phyloP scores from a whole-genome alignment of 37 sponge, comb jelly and placozoan genomes.

The Spongia lamella region DNA sequence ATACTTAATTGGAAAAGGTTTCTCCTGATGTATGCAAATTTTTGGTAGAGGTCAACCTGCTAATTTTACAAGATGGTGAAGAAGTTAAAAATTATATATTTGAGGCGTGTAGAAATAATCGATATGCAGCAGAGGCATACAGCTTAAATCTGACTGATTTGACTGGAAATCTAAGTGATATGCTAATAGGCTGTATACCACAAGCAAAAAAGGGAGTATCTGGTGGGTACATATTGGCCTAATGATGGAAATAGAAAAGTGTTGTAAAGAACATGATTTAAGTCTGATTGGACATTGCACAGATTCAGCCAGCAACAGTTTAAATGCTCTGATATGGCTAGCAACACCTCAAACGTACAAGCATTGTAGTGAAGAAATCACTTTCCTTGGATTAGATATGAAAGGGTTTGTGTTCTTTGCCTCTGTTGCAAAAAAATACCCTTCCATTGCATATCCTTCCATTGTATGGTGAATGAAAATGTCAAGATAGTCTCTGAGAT shows the following conservation, averaged over 20 bases:
- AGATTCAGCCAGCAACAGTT: constrained; percentile 29
- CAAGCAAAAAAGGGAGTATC: constrained; percentile 17
- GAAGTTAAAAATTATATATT: background rate
- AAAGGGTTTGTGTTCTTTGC: constrained; percentile 1
- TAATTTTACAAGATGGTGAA: background rate
- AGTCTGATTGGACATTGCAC: constrained; percentile 31
- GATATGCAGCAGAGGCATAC: constrained; percentile 35
- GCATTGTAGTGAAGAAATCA: no score
- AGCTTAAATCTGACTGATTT: constrained; percentile 21
- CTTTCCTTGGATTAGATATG: no score
- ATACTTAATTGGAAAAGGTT: constrained; percentile 9
- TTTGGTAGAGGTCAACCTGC: background rate
- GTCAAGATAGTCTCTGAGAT: background rate
- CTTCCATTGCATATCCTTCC: constrained; percentile 34
- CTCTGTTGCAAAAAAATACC: constrained; percentile 6
- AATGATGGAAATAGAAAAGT: constrained; percentile 33
- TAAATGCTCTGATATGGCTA: background rate
- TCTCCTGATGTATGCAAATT: constrained; percentile 9
- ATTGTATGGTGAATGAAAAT: constrained; percentile 3
- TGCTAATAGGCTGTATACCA: constrained; percentile 24
- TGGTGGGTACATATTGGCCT: constrained; percentile 14
- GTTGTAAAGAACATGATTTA: background rate
- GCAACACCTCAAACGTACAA: constrained; percentile 13
- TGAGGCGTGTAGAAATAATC: background rate
- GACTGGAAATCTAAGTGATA: constrained; percentile 20